Evolutionary conservation across 1,140 invertebrate species (phyloP).

Genomic region (Holcopasites calliopsidis): DNA sequence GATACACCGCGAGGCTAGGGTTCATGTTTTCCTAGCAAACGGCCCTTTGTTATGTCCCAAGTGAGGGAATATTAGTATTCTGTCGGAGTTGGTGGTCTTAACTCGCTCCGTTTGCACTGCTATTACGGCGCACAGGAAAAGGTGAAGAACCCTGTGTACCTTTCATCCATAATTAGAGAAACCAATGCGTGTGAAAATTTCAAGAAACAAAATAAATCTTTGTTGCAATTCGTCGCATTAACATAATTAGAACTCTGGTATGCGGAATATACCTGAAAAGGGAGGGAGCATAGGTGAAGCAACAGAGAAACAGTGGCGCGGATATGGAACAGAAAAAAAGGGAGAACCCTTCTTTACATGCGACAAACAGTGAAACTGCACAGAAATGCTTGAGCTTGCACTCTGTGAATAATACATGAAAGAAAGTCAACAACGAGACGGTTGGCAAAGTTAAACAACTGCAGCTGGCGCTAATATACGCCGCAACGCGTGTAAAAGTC

Average conservation of each 20-base stretch:
- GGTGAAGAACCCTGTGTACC: background rate
- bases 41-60: slow-evolving; percentile 20
- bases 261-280: too few species aligned
- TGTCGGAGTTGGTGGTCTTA: slow-evolving; percentile 10
- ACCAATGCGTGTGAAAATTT: background rate
- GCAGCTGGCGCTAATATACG: background rate
- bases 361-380: background rate
- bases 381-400: background rate
- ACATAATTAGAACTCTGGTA: too few species aligned
- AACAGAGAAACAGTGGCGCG: background rate
- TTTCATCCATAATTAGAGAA: background rate
- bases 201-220: too few species aligned
- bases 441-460: slow-evolving; percentile 19
- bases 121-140: background rate
- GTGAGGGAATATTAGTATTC: slow-evolving; percentile 38
- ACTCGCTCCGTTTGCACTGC: slow-evolving; percentile 18
- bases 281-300: too few species aligned
- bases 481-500: background rate
- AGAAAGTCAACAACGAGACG: slow-evolving; percentile 27
- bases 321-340: background rate
- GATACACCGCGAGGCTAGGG: slow-evolving; percentile 12
- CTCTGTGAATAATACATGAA: slow-evolving; percentile 27
- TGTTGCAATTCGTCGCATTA: too few species aligned
- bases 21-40: slow-evolving; percentile 30
- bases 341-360: background rate